These are phyloP conservation scores for Antrozous pallidus DNA, from an alignment of 2,797 vertebrate species.

Conservation along the genomic window DNA sequence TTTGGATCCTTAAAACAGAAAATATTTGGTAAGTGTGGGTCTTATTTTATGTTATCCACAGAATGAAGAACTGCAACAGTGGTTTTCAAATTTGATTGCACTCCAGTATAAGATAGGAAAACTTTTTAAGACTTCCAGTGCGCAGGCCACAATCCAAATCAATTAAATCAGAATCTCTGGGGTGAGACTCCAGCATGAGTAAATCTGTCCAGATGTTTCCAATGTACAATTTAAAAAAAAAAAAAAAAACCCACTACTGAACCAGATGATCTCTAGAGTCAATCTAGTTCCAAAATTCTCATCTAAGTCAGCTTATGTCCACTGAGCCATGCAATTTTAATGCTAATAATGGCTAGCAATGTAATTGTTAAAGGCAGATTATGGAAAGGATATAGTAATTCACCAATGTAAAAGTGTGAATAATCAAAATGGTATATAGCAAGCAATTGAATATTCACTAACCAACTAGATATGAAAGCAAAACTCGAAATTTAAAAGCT, in stretches of 20 bases:
- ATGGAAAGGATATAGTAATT: neutral
- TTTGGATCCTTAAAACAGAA: neutral
- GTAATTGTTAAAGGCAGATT: neutral
- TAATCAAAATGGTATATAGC: neutral
- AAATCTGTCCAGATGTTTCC: neutral
- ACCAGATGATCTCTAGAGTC: neutral
- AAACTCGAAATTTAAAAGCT: neutral
- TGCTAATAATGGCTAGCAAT: neutral
- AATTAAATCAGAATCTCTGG: neutral
- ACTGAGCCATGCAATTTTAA: neutral
- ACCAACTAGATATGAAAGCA: neutral
- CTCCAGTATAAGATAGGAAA: neutral
- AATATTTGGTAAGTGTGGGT: neutral
- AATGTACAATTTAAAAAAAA: neutral
- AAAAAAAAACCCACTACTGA: neutral
- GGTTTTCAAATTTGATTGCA: neutral
- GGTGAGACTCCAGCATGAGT: neutral
- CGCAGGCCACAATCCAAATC: neutral
- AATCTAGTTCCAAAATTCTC: neutral
- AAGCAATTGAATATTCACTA: neutral
- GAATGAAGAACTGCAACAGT: neutral
- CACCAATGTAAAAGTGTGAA: neutral
- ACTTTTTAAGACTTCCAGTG: neutral
- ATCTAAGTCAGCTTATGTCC: neutral
- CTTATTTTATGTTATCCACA: neutral